Evolutionary conservation across 1,140 invertebrate genomes (phyloP).

Genomic region (Brachionus paranguensis): DNA sequence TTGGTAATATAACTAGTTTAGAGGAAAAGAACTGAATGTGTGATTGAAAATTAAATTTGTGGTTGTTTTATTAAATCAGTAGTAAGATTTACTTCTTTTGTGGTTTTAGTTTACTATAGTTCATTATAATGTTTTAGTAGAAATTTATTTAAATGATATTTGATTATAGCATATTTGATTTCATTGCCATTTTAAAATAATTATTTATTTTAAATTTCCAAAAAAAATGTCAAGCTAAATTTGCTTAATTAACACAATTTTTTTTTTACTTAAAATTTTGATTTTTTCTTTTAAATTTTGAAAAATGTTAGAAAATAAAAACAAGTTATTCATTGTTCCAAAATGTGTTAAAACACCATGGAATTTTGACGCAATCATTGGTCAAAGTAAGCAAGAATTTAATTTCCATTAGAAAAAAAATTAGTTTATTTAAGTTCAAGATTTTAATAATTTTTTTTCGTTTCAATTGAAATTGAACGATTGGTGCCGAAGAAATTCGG

Average conservation of each 20-base stretch:
- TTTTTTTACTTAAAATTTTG: too few species aligned
- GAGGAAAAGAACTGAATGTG: too few species aligned
- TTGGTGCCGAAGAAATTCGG: neutral
- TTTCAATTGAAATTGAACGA: neutral
- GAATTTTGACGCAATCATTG: neutral
- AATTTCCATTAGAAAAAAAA: neutral
- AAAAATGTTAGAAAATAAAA: neutral
- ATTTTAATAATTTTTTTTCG: slow-evolving; percentile 7
- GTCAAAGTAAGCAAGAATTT: neutral
- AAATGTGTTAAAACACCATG: neutral
- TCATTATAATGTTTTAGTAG: neutral
- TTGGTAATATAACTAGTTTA: too few species aligned
- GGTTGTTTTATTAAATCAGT: too few species aligned
- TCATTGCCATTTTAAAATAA: too few species aligned
- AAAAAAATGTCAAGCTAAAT: neutral
- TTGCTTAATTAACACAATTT: neutral
- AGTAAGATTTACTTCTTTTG: too few species aligned
- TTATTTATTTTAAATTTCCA: too few species aligned
- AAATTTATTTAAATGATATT: neutral
- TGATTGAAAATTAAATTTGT: too few species aligned
- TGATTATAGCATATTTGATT: too few species aligned
- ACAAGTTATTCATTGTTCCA: neutral
- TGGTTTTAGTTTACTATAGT: too few species aligned
- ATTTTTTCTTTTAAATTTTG: neutral
- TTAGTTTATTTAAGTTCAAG: neutral